Base-by-base conservation (phyloP, 2,797 vertebrate species). In the Phalanger gymnotis region DNA sequence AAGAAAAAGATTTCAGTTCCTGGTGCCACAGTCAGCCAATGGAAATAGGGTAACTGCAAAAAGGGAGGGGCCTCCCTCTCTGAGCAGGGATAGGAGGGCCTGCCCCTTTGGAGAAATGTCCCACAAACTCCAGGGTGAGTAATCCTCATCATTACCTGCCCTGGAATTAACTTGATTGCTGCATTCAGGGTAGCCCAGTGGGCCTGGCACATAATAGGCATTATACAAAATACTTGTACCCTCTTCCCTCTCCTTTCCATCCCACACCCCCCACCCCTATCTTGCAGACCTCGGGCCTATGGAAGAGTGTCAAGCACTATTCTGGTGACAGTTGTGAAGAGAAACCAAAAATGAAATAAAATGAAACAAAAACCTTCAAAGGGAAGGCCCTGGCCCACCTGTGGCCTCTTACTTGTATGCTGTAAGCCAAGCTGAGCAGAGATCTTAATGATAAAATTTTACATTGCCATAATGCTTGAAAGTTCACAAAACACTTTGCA, bases 81-180 rank as follows among this genome's bases (percentile, higher is more conserved):
- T 95, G 93, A 90, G 94, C 90, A 54, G 91, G 16, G 0, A 25
- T 73, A 92, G 95, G 93, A 94, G 94, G 92, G 90, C n/a, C 92
- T 91, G 91, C 94, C 93, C 61, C 51, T 92, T 92, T 31, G 34
- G 89, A 57, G 89, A 53, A 66, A 93, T 90, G 91, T 90, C 94
- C 92, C 25, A 31, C 54, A 90, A 92, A 96, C 47, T 14, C 10
- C 91, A 25, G 0, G 16, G 54, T 40, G 97, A 96, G 54, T 94
- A 93, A 93, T 94, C 34, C 73, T 30, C 91, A 0, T 92, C 81
- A 96, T 93, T 61, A 47, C 90, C 30, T 94, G 93, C 22, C 92
- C 81, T 97, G 87, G 55, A 96, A 94, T 95, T 54, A 91, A 16
- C 94, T 53, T 91, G 89, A 34, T 53, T 54, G 90, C 94, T 96